phyloP scores from a whole-genome alignment of 2,113 vertebrate genomes.

The Galemys pyrenaicus region DNA sequence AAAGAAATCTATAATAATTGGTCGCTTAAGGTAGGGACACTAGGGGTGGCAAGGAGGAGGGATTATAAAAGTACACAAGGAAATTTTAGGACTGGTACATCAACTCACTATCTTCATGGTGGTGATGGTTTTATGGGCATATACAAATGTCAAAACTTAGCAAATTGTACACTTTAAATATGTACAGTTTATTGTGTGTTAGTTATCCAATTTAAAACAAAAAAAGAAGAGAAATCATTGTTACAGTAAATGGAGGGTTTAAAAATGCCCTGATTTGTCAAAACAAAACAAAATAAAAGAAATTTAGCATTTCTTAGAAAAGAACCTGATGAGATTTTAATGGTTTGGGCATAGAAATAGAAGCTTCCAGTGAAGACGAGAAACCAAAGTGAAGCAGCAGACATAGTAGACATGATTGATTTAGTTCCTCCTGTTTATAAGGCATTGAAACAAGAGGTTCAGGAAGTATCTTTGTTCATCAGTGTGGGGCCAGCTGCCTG shows the following conservation, averaged over 20 bases:
- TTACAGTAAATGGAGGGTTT: neutral
- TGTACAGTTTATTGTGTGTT: neutral
- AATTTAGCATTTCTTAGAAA: neutral
- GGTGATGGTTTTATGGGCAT: neutral
- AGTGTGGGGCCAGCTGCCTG: neutral
- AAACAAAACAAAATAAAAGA: neutral
- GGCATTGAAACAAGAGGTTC: conserved; percentile 30
- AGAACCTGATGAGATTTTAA: neutral
- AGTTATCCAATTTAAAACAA: neutral
- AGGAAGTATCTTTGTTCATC: neutral
- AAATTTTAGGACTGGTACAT: neutral
- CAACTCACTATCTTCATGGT: neutral
- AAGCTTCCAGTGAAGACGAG: neutral
- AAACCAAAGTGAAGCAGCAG: neutral
- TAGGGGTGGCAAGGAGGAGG: neutral
- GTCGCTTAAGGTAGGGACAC: neutral
- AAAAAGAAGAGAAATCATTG: neutral
- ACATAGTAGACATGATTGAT: neutral
- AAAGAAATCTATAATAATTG: neutral
- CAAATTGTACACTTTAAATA: neutral
- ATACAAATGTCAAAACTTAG: neutral
- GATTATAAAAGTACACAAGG: neutral
- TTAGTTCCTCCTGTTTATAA: conserved; percentile 2
- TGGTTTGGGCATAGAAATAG: conserved; percentile 10
- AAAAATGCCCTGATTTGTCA: neutral